phyloP scores from a whole-genome alignment of 2,797 vertebrate species.

The Sorex maritimensis region DNA sequence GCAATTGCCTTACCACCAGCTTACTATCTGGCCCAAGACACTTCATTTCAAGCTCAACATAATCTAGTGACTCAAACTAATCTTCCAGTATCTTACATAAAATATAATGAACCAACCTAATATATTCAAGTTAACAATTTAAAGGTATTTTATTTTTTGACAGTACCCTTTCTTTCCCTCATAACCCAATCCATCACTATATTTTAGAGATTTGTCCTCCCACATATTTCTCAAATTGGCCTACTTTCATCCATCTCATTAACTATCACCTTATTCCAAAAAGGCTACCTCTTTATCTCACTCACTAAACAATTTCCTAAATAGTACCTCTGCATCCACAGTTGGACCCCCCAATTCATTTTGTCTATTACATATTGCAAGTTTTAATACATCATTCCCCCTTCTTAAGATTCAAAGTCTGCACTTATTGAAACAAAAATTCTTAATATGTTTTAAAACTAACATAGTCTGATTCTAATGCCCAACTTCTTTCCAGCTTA shows the following conservation, averaged over 20 bases:
- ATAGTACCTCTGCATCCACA: background rate
- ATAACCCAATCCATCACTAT: slow-evolving; percentile 1
- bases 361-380: slow-evolving; percentile 42
- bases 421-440: slow-evolving; percentile 62
- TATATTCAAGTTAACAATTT: slow-evolving; percentile 31
- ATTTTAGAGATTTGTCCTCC: background rate
- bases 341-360: background rate
- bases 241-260: slow-evolving; percentile 30
- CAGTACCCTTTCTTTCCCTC: slow-evolving; percentile 1
- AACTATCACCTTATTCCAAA: slow-evolving; percentile 35
- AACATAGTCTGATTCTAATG: background rate
- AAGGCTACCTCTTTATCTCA: slow-evolving; percentile 2
- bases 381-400: slow-evolving; percentile 43
- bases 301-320: slow-evolving; percentile 34
- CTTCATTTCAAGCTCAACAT: slow-evolving; percentile 26
- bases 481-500: background rate
- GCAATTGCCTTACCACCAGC: too few relatives aligned
- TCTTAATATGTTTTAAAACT: slow-evolving; percentile 4
- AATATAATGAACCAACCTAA: slow-evolving; percentile 29
- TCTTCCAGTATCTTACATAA: slow-evolving; percentile 4
- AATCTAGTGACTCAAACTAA: background rate
- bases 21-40: too few relatives aligned
- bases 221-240: slow-evolving; percentile 38
- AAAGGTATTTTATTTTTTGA: slow-evolving; percentile 28
- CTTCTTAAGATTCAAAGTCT: slow-evolving; percentile 8